Evolutionary conservation across 2,113 vertebrate genomes (phyloP).

Genomic region (Coptodon bakossiorum): DNA sequence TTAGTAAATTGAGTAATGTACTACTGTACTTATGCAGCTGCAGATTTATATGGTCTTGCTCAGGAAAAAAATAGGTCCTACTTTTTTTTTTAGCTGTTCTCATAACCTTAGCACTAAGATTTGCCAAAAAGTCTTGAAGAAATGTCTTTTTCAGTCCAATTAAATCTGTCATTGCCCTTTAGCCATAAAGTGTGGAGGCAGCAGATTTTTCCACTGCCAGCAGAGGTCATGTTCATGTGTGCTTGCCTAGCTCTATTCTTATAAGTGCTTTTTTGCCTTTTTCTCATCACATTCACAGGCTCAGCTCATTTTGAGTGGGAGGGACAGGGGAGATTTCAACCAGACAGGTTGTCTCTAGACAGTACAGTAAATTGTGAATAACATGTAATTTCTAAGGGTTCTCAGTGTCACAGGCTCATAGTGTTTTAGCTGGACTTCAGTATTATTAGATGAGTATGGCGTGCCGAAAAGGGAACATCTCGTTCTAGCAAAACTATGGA

Average conservation of each 20-base stretch:
- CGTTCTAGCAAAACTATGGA: not conserved
- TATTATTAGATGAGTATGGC: slow-evolving; percentile 38
- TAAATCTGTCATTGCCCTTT: slow-evolving; percentile 60
- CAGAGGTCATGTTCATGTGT: slow-evolving; percentile 51
- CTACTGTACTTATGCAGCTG: slow-evolving; percentile 25
- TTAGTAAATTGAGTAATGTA: slow-evolving; percentile 5
- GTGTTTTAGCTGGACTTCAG: slow-evolving; percentile 41
- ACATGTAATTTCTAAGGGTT: slow-evolving; percentile 46
- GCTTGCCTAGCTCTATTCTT: slow-evolving; percentile 29
- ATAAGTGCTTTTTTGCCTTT: slow-evolving; percentile 6
- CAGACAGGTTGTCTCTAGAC: slow-evolving; percentile 43
- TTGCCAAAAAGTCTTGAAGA: slow-evolving; percentile 38
- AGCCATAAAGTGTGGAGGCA: slow-evolving; percentile 46
- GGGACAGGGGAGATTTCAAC: slow-evolving; percentile 23
- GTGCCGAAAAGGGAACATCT: not conserved
- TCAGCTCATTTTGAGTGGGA: slow-evolving; percentile 46
- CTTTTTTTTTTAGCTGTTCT: slow-evolving; percentile 20
- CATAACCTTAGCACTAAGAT: slow-evolving; percentile 25
- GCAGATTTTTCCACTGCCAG: slow-evolving; percentile 36
- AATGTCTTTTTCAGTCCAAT: slow-evolving; percentile 47
- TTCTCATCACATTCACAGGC: slow-evolving; percentile 25
- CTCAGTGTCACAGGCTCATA: slow-evolving; percentile 1
- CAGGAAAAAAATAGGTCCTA: not conserved
- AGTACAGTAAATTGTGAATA: slow-evolving; percentile 45
- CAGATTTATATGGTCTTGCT: slow-evolving; percentile 11